Conservation (phyloP, 2,113 vertebrate species). For the Elephantulus edwardii region DNA sequence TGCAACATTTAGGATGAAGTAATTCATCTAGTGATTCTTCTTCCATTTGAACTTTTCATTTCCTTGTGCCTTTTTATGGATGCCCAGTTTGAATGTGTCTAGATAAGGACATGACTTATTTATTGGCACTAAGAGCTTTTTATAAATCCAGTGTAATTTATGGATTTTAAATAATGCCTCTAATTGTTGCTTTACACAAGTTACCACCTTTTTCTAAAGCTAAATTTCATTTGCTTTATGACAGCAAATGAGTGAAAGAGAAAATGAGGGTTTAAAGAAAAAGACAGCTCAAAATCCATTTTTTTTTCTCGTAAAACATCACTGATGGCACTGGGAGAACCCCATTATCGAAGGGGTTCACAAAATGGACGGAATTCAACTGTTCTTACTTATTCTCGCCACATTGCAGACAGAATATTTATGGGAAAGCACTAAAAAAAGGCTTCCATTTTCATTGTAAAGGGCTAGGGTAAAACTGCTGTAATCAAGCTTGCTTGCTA, state of each 20-base stretch:
- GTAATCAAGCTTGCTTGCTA: conserved; percentile 48
- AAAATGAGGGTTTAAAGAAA: conserved; percentile 71
- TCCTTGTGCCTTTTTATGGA: conserved; percentile 75
- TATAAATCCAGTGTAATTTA: conserved; percentile 81
- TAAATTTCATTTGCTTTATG: conserved; percentile 74
- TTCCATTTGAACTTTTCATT: conserved; percentile 81
- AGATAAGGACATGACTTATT: conserved; percentile 79
- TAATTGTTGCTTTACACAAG: conserved; percentile 78
- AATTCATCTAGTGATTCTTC: conserved; percentile 82
- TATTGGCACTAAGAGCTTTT: conserved; percentile 81
- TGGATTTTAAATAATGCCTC: conserved; percentile 75
- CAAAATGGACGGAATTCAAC: conserved; percentile 41
- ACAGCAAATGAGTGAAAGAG: conserved; percentile 41
- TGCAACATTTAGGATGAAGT: conserved; percentile 82
- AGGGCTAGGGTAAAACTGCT: conserved; percentile 4
- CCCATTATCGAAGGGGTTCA: conserved; percentile 37
- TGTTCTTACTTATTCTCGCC: conserved; percentile 30
- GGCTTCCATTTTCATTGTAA: background rate
- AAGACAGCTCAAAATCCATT: conserved; percentile 27
- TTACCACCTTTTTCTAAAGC: conserved; percentile 75
- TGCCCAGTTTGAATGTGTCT: conserved; percentile 78
- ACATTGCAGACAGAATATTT: conserved; percentile 37
- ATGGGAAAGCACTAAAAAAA: conserved; percentile 25
- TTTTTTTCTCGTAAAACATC: conserved; percentile 49
- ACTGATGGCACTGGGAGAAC: background rate